These are phyloP conservation scores for Tapirus indicus DNA, from an alignment of 2,797 vertebrate genomes.

Conservation along the genomic window DNA sequence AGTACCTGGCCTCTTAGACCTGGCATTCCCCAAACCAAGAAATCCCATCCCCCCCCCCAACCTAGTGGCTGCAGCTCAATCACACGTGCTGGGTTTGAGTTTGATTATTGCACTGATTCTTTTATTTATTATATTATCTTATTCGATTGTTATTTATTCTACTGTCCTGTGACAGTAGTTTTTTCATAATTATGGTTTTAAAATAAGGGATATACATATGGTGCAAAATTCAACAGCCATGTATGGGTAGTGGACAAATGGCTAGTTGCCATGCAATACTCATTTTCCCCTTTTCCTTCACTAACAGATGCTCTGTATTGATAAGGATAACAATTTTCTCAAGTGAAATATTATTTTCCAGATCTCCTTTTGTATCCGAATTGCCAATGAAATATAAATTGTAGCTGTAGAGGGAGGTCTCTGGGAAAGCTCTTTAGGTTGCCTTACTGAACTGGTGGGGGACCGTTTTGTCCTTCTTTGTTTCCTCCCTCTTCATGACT, in stretches of 20 bases:
- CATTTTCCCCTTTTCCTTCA: not conserved
- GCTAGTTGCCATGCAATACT: no score
- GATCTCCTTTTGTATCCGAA: not conserved
- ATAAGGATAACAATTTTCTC: not conserved
- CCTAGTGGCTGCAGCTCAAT: not conserved
- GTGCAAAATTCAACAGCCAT: not conserved
- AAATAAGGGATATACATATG: not conserved
- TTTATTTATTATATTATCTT: not conserved
- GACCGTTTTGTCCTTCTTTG: not conserved
- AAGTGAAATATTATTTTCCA: not conserved
- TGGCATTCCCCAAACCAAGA: no score
- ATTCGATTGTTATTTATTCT: not conserved
- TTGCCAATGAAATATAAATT: not conserved
- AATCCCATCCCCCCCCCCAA: not conserved
- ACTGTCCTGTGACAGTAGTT: not conserved
- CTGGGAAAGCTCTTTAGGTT: not conserved
- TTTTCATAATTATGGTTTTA: not conserved
- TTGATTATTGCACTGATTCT: not conserved
- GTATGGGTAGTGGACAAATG: not conserved
- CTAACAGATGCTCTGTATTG: not conserved
- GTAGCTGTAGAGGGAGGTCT: not conserved
- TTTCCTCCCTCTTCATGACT: not conserved
- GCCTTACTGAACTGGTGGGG: rapidly evolving
- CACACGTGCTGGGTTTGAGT: not conserved
- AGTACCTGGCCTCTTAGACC: not conserved